phyloP scores from a whole-genome alignment of 2,888 invertebrate species.

The Ormyrus rosae region DNA sequence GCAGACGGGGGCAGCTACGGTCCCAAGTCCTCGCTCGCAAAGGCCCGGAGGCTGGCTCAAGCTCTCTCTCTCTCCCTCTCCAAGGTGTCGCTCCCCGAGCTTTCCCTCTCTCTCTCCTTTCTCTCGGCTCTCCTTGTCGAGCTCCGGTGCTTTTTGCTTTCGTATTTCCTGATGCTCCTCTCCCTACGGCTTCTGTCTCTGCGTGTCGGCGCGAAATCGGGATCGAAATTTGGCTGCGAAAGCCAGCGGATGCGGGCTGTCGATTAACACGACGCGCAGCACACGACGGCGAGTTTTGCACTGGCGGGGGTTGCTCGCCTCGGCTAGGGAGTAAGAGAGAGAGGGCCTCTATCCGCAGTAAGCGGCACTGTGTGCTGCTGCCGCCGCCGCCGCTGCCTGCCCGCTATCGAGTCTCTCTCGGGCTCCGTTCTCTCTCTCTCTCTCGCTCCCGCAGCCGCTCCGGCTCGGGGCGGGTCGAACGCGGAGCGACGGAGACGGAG shows the following conservation, averaged over 20 bases:
- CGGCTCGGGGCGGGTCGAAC: no score
- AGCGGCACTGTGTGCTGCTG: no score
- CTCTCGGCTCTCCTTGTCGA: neutral
- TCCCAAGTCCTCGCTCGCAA: no score
- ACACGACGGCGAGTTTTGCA: conserved; percentile 33
- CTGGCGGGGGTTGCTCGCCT: conserved; percentile 16
- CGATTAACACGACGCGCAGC: neutral
- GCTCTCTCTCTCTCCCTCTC: neutral
- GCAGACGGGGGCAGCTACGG: no score
- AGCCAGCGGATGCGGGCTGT: neutral
- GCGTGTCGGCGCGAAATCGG: no score
- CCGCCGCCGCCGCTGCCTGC: no score
- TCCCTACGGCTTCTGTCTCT: no score
- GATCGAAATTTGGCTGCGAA: neutral
- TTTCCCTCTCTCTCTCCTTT: neutral
- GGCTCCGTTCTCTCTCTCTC: no score
- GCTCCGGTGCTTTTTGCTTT: neutral
- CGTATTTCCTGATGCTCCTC: neutral
- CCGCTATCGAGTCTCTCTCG: no score
- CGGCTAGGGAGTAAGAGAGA: neutral
- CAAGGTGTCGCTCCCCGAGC: no score
- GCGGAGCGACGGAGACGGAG: neutral
- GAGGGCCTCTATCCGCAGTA: neutral
- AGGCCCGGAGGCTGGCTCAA: no score
- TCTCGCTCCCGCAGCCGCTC: no score